A percentile compares a stretch with the other conserved stretches of the same genome.
Evolutionary conservation across 2,113 vertebrate genomes (phyloP).

Genomic region (Ellobius talpinus): DNA sequence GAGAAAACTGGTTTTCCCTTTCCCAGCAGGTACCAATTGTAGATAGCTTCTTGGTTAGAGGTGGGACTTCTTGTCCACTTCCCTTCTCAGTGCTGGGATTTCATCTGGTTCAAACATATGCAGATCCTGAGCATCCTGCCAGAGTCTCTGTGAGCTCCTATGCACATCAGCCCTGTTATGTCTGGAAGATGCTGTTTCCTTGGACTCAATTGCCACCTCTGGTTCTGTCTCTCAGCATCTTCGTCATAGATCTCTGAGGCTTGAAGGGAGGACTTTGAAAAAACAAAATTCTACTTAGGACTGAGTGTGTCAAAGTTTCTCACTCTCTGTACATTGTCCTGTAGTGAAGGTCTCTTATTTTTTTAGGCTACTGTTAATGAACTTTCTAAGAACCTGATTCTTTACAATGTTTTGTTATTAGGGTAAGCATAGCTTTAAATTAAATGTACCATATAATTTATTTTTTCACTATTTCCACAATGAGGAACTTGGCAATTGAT

Average conservation of each 20-base stretch:
- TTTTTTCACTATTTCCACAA: constrained; percentile 22
- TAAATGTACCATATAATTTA: not conserved
- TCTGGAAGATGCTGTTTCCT: not conserved
- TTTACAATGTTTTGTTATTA: not conserved
- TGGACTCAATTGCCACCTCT: not conserved
- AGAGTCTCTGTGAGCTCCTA: not conserved
- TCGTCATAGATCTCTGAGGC: not conserved
- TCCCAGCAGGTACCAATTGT: not conserved
- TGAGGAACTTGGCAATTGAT: not conserved
- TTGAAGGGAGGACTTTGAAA: not conserved
- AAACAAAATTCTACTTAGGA: too few relatives aligned
- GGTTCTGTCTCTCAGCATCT: not conserved
- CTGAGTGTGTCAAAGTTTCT: not conserved
- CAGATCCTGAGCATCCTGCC: not conserved
- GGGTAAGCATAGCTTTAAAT: not conserved
- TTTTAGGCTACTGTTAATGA: not conserved
- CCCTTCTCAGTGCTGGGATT: not conserved
- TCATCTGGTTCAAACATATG: not conserved
- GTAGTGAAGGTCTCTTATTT: not conserved
- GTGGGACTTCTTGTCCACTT: not conserved
- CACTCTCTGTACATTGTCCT: not conserved
- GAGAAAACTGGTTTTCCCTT: not conserved
- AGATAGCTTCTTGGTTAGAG: not conserved
- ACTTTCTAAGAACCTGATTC: not conserved
- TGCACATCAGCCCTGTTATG: not conserved